phyloP scores from a whole-genome alignment of 2,797 vertebrate genomes.

The Tinamus major region DNA sequence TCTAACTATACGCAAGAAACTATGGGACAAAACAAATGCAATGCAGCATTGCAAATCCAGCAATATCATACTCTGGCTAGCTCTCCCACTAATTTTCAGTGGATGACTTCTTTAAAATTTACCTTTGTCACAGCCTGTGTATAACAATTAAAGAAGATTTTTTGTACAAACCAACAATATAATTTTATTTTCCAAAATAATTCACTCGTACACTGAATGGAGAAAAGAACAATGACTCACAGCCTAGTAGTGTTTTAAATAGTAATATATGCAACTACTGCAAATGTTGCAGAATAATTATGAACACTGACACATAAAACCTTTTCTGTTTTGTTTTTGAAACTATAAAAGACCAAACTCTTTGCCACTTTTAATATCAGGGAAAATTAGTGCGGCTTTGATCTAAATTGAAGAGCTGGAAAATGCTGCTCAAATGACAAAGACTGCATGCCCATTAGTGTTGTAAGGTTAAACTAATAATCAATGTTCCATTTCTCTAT shows the following conservation, averaged over 20 bases:
- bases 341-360: not conserved
- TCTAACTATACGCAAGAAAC: not conserved
- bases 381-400: not conserved
- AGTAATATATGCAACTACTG: not conserved
- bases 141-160: not conserved
- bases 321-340: not conserved
- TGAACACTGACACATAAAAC: not conserved
- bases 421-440: not conserved
- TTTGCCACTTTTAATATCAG: not conserved
- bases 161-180: not conserved
- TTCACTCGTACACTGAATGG: not conserved
- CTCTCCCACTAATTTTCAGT: not conserved
- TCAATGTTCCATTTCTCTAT: not conserved
- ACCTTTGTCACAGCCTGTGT: not conserved
- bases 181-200: not conserved
- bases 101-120: not conserved
- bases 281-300: not conserved
- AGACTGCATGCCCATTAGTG: rapidly evolving
- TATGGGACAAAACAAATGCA: not conserved
- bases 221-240: not conserved
- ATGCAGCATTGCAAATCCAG: not conserved
- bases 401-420: not conserved
- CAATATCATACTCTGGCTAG: not conserved
- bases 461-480: not conserved
- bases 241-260: not conserved